Conservation (phyloP, 30 jellyfish, hydroid and myxozoan genomes). For the Sanderia malayensis region DNA sequence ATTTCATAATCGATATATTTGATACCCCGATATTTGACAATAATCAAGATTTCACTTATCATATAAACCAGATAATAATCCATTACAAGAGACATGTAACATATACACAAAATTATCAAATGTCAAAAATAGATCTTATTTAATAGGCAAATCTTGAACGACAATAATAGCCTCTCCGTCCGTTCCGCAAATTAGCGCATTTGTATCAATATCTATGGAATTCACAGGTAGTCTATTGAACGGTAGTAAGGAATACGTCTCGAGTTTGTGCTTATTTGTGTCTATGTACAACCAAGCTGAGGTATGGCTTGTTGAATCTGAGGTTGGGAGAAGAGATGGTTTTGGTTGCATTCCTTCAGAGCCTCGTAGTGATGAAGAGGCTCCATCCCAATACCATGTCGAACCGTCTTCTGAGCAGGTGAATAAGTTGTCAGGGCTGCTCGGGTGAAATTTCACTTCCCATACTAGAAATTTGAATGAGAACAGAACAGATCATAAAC, state of each 20-base stretch:
- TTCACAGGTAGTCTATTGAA: conserved; percentile 71
- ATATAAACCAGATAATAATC: too few species aligned
- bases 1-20: too few species aligned
- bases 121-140: background rate
- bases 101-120: too few species aligned
- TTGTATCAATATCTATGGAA: conserved; percentile 64
- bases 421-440: conserved; percentile 86
- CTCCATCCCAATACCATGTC: conserved; percentile 97
- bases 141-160: conserved; percentile 77
- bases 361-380: conserved; percentile 60
- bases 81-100: too few species aligned
- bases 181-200: conserved; percentile 79
- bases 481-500: too few species aligned
- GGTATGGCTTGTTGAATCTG: conserved; percentile 16
- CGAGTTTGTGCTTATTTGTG: conserved; percentile 85
- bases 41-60: too few species aligned
- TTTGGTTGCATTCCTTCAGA: conserved; percentile 7
- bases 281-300: conserved; percentile 82
- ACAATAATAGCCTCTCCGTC: conserved; percentile 87
- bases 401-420: conserved; percentile 98
- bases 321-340: conserved; percentile 28
- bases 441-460: conserved; percentile 87
- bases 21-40: too few species aligned
- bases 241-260: conserved; percentile 87
- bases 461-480: conserved; percentile 58